These are phyloP conservation scores for Fragum whitleyi DNA, from an alignment of 2,888 invertebrate species.

Conservation along the genomic window DNA sequence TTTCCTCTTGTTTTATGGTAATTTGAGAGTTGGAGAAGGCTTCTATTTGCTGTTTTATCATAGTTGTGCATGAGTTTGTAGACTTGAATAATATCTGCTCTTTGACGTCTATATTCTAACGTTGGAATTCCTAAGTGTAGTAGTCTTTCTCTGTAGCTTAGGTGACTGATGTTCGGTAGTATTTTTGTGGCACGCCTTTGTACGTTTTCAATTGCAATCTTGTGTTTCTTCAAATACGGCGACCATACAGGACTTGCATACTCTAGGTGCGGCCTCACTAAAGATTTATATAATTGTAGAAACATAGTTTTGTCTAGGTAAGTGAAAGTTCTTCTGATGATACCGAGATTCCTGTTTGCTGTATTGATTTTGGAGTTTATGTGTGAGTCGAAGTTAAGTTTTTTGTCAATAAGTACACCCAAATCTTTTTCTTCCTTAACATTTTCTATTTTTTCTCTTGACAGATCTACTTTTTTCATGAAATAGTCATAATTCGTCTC, in stretches of 20 bases:
- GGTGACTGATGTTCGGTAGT: not conserved
- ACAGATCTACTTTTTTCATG: not conserved
- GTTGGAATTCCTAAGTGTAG: not conserved
- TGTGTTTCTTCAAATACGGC: too few relatives aligned
- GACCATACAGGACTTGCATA: not conserved
- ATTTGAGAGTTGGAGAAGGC: not conserved
- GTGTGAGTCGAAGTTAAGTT: too few relatives aligned
- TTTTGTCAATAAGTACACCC: too few relatives aligned
- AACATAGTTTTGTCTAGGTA: not conserved
- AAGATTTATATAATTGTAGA: not conserved
- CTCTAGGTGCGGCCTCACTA: not conserved
- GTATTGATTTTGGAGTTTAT: not conserved
- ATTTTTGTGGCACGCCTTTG: constrained; percentile 1
- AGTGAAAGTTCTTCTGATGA: not conserved
- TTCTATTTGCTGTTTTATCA: not conserved
- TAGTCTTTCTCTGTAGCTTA: not conserved
- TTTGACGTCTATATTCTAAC: not conserved
- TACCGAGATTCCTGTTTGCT: not conserved
- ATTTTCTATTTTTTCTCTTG: not conserved
- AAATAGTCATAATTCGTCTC: not conserved
- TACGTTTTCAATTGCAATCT: not conserved
- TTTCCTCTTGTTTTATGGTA: not conserved
- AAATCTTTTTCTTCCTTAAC: not conserved
- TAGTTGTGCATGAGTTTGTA: not conserved
- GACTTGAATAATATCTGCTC: not conserved